These are phyloP conservation scores for Phrynosoma blainvillii DNA, from an alignment of 2,113 vertebrate species.

Conservation along the genomic window DNA sequence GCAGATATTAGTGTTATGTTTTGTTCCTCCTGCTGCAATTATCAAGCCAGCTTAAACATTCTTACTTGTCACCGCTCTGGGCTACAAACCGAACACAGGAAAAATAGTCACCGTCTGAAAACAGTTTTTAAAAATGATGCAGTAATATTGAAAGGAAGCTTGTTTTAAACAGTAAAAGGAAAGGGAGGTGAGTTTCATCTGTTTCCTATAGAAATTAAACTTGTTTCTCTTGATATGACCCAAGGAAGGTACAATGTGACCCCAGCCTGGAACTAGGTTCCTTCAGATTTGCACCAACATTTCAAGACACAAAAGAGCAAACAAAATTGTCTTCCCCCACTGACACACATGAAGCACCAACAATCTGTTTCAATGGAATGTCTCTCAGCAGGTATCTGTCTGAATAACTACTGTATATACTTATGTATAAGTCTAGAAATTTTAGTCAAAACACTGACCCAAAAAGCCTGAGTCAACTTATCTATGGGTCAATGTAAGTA, in stretches of 20 bases:
- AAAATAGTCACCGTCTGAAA: neutral
- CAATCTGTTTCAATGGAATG: neutral
- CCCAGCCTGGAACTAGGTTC: neutral
- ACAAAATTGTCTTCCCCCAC: neutral
- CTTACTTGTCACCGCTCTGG: neutral
- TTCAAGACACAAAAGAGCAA: neutral
- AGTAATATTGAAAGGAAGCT: neutral
- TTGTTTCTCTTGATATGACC: rapidly evolving
- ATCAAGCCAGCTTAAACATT: neutral
- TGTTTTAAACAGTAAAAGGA: neutral
- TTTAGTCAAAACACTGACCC: no score
- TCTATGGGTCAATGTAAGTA: no score
- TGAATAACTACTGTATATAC: neutral
- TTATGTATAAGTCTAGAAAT: no score
- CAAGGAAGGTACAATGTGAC: rapidly evolving
- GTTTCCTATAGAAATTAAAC: neutral
- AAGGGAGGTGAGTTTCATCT: neutral
- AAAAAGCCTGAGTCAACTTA: no score
- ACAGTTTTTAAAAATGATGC: neutral
- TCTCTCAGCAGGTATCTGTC: neutral
- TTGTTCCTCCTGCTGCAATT: neutral
- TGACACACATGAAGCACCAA: neutral
- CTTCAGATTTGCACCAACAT: rapidly evolving
- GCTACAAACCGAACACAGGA: neutral
- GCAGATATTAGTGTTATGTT: neutral